Conservation (phyloP, 2,797 vertebrate species). For the Erpetoichthys calabaricus region DNA sequence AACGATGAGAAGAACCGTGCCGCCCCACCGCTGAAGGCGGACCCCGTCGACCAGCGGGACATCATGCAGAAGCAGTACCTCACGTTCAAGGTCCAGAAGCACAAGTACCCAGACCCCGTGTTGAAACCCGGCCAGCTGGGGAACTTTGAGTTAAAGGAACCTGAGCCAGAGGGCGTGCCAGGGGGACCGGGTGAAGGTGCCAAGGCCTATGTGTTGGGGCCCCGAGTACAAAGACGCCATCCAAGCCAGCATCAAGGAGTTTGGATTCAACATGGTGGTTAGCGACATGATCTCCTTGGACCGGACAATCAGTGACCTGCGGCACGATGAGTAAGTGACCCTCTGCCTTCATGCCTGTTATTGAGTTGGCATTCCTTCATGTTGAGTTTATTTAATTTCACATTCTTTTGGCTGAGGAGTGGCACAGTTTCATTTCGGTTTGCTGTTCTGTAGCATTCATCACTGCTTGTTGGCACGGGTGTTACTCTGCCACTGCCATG, state of each 20-base stretch:
- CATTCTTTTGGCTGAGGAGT: too few relatives aligned
- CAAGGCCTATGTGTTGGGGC: constrained; percentile 72
- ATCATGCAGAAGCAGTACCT: constrained; percentile 80
- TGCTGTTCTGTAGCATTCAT: too few relatives aligned
- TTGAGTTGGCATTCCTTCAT: too few relatives aligned
- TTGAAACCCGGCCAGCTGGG: constrained; percentile 66
- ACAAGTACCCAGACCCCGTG: constrained; percentile 61
- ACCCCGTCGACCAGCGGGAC: constrained; percentile 51
- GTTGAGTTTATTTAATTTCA: too few relatives aligned
- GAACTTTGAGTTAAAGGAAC: constrained; percentile 82
- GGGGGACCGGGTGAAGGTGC: constrained; percentile 81
- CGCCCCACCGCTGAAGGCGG: constrained; percentile 33
- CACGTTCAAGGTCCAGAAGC: constrained; percentile 80
- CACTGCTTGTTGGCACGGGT: too few relatives aligned
- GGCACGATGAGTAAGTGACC: constrained; percentile 86
- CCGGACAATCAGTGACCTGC: constrained; percentile 75
- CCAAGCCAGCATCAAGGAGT: constrained; percentile 90
- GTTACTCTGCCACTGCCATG: too few relatives aligned
- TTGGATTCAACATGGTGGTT: constrained; percentile 98
- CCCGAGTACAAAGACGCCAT: constrained; percentile 79
- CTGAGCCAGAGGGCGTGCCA: constrained; percentile 71
- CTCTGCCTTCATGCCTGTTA: constrained; percentile 2
- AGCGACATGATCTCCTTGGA: constrained; percentile 97
- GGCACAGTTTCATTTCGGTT: too few relatives aligned
- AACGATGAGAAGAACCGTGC: constrained; percentile 57